Evolutionary conservation across 2,113 vertebrate species (phyloP), one percentile per base, ranked within the genome.

Genomic region (Coturnix japonica): DNA sequence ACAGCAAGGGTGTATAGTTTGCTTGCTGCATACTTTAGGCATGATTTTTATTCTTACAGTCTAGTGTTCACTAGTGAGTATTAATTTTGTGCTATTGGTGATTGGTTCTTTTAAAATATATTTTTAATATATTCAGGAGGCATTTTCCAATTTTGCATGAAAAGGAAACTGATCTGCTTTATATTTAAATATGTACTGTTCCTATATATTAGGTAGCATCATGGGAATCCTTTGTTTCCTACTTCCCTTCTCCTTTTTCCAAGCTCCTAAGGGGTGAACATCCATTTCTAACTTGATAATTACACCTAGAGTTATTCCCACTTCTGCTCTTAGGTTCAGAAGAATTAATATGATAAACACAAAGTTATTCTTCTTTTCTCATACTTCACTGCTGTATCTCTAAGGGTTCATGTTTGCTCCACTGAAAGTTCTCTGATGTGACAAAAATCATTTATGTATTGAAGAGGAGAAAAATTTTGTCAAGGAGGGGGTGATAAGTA

Each of bases 351-450:
- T 41, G 66, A 90, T 85, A 44, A 77, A 60, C 56, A 87, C 13
- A 41, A 75, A 66, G 21, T n/a, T 35, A 71, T 88, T 77, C 20
- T 47, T 5, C 73, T 28, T 75, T 72, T 71, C 89, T 72, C 26
- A 16, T 65, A 53, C 93, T 84, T 94, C 46, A 72, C 80, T 91
- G 35, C 67, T 83, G 6, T 56, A 70, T 81, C 51, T 91, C 64
- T 75, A 71, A 91, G 49, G 37, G 75, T 85, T 81, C 35, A 4
- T 74, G 54, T 78, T 91, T 86, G 35, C 19, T 82, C 21, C 46
- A 44, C 20, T 56, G 35, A 63, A 91, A 74, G 63, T 84, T 81
- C 30, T 87, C 78, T 44, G 22, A 15, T 86, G 57, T 82, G 59
- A 93, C 30, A 88, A 91, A 43, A 94, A 49, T 72, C 23, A 49